A percentile compares a stretch with the other conserved stretches of the same genome.
Conservation (phyloP, 2,797 vertebrate species). For the Menidia menidia region DNA sequence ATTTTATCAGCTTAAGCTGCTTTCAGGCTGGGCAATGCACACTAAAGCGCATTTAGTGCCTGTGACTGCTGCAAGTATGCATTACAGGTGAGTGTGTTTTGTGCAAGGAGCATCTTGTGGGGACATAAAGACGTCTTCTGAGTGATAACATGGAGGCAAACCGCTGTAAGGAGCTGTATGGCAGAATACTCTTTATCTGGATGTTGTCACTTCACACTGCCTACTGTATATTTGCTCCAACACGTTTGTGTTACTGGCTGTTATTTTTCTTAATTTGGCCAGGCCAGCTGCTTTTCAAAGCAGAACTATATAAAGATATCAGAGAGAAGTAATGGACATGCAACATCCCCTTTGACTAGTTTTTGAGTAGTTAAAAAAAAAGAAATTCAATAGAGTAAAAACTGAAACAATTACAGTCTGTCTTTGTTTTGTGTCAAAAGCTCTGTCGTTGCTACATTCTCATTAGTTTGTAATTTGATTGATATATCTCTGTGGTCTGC, state of each 20-base stretch:
- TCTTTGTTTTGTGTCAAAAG: not conserved
- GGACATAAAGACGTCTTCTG: too few species aligned
- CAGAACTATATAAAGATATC: conserved; percentile 7
- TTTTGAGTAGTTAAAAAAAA: not conserved
- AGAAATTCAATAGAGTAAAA: not conserved
- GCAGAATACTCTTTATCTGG: not conserved
- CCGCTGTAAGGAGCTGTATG: too few species aligned
- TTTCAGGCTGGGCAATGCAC: not conserved
- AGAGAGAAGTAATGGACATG: conserved; percentile 45
- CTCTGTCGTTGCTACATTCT: not conserved
- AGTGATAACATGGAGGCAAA: not conserved
- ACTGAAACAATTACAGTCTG: not conserved
- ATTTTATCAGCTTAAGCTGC: not conserved
- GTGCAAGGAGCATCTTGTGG: not conserved
- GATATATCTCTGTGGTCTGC: conserved; percentile 34
- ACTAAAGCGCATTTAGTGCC: not conserved
- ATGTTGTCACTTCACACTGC: not conserved
- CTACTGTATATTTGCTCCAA: not conserved
- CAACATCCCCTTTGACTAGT: conserved; percentile 62
- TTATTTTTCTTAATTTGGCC: not conserved
- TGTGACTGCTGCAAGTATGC: not conserved
- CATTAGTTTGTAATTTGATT: conserved; percentile 29
- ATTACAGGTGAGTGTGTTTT: conserved; percentile 14
- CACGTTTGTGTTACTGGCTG: not conserved
- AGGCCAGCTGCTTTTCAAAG: not conserved